phyloP scores from a whole-genome alignment of 2,888 invertebrate genomes.

The Parnassius mnemosyne region DNA sequence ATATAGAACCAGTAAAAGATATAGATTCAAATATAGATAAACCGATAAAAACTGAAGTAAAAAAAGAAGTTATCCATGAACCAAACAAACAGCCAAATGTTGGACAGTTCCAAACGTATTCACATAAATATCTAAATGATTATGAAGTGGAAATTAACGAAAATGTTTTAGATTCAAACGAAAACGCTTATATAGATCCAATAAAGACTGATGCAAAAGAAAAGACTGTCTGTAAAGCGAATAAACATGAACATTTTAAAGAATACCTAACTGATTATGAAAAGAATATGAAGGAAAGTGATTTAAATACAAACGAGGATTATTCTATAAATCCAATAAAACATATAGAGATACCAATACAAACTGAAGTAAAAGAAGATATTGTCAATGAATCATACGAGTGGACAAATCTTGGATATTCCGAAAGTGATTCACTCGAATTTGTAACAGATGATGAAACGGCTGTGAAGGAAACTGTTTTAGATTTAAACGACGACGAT shows the following conservation, averaged over 20 bases:
- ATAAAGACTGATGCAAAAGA: no score
- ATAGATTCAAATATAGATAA: background rate
- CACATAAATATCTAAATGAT: background rate
- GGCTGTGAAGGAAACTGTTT: no score
- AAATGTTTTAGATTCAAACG: no score
- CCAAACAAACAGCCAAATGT: background rate
- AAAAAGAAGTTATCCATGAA: background rate
- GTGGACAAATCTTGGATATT: background rate
- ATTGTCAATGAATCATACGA: background rate
- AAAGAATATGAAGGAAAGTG: no score
- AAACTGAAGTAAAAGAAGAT: background rate
- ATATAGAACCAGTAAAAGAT: background rate
- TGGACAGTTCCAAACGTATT: background rate
- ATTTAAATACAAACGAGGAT: no score
- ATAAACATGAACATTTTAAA: no score
- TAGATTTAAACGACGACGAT: no score
- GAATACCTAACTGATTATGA: no score
- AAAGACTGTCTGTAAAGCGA: no score
- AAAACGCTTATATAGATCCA: no score
- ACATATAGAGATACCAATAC: background rate
- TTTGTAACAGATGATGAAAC: background rate
- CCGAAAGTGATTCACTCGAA: background rate
- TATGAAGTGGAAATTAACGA: background rate
- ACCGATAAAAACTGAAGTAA: background rate
- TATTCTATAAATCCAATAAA: no score